Conservation (phyloP, 2,113 vertebrate genomes). For the Meriones unguiculatus region DNA sequence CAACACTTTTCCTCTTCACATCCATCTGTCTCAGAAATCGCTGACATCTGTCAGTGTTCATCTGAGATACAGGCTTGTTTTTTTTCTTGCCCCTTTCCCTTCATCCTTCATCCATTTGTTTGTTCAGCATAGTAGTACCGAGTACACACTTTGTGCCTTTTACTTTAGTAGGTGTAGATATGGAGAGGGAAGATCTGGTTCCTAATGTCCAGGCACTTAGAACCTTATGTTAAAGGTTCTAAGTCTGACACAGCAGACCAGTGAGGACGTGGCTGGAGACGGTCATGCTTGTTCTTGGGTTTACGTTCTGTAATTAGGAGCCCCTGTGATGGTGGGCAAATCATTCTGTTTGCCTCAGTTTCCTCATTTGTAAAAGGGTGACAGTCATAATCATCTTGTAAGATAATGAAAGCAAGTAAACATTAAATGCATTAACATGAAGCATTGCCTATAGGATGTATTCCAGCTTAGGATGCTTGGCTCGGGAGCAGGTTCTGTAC, state of each 20-base stretch:
- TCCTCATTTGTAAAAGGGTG: slow-evolving; percentile 19
- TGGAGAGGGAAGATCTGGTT: neutral
- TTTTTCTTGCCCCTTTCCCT: slow-evolving; percentile 14
- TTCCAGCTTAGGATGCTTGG: neutral
- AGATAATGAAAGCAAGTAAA: slow-evolving; percentile 28
- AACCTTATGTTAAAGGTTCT: neutral
- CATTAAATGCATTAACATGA: neutral
- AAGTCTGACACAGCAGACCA: neutral
- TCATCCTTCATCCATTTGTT: neutral
- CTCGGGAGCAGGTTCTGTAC: neutral
- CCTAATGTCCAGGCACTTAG: neutral
- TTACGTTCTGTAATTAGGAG: slow-evolving; percentile 33
- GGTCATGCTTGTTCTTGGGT: slow-evolving; percentile 20
- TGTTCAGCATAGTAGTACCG: neutral
- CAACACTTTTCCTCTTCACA: slow-evolving; percentile 48
- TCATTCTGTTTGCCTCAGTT: slow-evolving; percentile 25
- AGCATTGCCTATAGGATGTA: neutral
- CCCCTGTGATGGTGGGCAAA: neutral
- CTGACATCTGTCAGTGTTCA: slow-evolving; percentile 40
- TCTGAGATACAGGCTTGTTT: neutral
- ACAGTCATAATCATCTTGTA: neutral
- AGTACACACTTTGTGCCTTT: slow-evolving; percentile 13
- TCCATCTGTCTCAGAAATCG: neutral
- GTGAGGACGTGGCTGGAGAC: slow-evolving; percentile 30
- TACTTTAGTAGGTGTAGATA: neutral